Evolutionary conservation across 1,140 invertebrate genomes (phyloP), one percentile per base, ranked within the genome.

Genomic region (Geopemphigus sp.): DNA sequence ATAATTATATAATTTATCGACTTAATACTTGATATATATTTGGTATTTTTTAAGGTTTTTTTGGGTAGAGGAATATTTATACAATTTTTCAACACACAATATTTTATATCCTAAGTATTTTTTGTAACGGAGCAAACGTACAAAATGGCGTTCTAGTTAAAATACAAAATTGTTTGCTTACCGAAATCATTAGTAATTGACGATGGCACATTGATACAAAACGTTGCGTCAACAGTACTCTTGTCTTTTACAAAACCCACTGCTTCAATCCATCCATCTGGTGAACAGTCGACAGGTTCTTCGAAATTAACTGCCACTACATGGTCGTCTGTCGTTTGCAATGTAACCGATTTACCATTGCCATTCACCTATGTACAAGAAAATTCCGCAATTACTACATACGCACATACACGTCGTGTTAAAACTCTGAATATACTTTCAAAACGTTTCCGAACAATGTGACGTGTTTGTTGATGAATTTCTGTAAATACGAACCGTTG

Each of bases 261-360:
- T 12, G 61, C 24, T 78, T 78, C 74, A 4, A 78, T 5, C 74
- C 74, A 78, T 29, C 74, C 74, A 8, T 78, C 74, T 47, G 47
- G 4, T 29, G 22, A 50, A 26, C 74, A 50, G 10, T 78, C 74
- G 26, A 78, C n/a, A 0, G 57, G n/a, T 29, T 78, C 74, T n/a
- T 78, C 39, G 47, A 63, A 78, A 63, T 59, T 78, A 59, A 61
- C 45, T 11, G 56, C 63, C 15, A 78, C 74, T 17, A 61, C 54
- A 50, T 78, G 74, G 17, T 78, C 57, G 5, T 78, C 74, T 47
- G 74, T 78, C 39, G 74, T 47, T 63, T 78, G 74, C 24, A 78
- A 5, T 14, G 57, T 78, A 24, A 78, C 0, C 14, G 74, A 29
- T 61, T 47, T 63, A 50, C 74, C 22, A 19, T 63, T 39, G 4